Percentiles rank a stretch among this genome's conserved stretches.
Evolutionary conservation across 1,140 invertebrate genomes (phyloP).

Genomic region (Potamilus streckersoni): DNA sequence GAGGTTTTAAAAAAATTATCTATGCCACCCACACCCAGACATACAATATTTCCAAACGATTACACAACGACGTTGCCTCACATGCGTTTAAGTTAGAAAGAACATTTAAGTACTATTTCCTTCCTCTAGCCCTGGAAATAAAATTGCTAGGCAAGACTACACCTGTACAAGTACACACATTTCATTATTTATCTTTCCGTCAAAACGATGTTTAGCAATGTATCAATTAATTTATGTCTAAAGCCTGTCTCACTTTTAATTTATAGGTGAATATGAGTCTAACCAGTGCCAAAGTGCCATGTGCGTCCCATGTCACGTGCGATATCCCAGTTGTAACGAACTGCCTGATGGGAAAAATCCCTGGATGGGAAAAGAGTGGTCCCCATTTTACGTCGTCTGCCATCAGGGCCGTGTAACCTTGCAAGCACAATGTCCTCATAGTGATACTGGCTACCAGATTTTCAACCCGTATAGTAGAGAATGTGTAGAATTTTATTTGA

Average conservation of each 20-base stretch:
- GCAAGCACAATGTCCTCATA: slow-evolving; percentile 20
- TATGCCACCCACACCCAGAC: too few species aligned
- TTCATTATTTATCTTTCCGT: neutral
- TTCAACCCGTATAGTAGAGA: too few species aligned
- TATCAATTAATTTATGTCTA: neutral
- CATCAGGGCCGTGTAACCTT: slow-evolving; percentile 22
- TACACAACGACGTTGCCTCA: too few species aligned
- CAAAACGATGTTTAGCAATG: too few species aligned
- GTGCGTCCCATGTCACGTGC: slow-evolving; percentile 33
- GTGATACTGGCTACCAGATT: neutral
- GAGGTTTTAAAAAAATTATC: too few species aligned
- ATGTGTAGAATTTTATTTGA: too few species aligned
- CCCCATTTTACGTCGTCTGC: too few species aligned
- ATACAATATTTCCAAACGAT: too few species aligned
- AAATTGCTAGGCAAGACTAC: neutral
- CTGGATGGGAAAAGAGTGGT: too few species aligned
- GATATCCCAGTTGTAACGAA: slow-evolving; percentile 30
- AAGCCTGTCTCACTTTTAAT: neutral
- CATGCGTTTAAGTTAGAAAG: neutral
- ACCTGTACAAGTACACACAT: too few species aligned
- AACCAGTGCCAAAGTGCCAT: slow-evolving; percentile 26
- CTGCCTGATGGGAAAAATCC: slow-evolving; percentile 28
- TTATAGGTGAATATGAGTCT: slow-evolving; percentile 32
- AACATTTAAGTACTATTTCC: neutral
- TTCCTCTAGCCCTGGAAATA: neutral